phyloP scores from a whole-genome alignment of 2,888 invertebrate genomes.

The Pyrrhosoma nymphula region DNA sequence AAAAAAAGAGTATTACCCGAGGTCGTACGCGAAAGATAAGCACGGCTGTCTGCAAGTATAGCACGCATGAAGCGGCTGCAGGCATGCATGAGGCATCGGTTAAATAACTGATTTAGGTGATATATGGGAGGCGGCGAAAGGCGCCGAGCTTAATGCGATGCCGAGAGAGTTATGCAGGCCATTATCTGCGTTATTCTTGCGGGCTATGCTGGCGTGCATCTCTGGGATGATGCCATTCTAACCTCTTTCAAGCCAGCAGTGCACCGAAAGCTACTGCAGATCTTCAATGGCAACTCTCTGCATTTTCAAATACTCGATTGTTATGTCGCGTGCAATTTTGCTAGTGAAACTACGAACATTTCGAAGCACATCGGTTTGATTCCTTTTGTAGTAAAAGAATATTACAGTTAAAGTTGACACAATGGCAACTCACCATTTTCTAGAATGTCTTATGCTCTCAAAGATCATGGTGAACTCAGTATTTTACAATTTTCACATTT shows the following conservation, averaged over 20 bases:
- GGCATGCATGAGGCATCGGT: not conserved
- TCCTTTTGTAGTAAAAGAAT: no score
- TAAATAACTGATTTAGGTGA: constrained; percentile 15
- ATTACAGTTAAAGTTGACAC: no score
- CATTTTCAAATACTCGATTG: not conserved
- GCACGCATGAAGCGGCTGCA: not conserved
- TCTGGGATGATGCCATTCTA: not conserved
- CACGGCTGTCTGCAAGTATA: not conserved
- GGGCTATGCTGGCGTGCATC: not conserved
- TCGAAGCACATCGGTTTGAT: no score
- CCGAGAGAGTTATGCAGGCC: not conserved
- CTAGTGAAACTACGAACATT: no score
- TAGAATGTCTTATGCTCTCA: no score
- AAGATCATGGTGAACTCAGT: no score
- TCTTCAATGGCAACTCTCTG: not conserved
- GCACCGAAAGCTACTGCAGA: not conserved
- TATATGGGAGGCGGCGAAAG: not conserved
- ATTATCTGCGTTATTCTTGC: not conserved
- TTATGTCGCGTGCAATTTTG: not conserved
- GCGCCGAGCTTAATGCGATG: not conserved
- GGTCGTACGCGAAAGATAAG: constrained; percentile 5
- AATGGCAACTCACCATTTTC: no score
- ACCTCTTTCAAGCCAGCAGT: not conserved
- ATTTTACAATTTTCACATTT: no score
- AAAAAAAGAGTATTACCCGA: not conserved